Evolutionary conservation across 2,888 invertebrate genomes (phyloP).

Genomic region (Norana najaformis): DNA sequence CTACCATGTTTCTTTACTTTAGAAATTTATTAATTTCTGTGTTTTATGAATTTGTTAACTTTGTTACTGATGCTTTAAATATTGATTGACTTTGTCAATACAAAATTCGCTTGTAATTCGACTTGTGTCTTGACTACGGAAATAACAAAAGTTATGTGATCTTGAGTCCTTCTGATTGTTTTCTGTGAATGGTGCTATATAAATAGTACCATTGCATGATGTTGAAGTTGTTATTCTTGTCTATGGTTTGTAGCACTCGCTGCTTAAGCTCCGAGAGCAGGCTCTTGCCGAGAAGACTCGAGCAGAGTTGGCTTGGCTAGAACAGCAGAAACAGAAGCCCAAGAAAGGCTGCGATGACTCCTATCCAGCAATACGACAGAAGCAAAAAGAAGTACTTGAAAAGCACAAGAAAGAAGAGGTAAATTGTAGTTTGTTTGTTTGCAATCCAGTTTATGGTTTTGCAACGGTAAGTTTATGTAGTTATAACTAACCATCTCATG

Average conservation of each 20-base stretch:
- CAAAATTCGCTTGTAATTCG: not conserved
- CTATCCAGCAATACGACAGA: slow-evolving; percentile 9
- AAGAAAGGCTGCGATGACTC: slow-evolving; percentile 10
- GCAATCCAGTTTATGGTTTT: not conserved
- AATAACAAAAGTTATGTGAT: not conserved
- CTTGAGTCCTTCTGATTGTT: not conserved
- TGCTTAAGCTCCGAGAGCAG: slow-evolving; percentile 72
- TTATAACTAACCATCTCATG: too few relatives aligned
- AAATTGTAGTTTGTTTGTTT: not conserved
- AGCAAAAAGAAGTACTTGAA: not conserved
- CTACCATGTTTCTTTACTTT: not conserved
- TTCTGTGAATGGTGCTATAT: not conserved
- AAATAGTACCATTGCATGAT: not conserved
- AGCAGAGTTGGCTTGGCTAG: slow-evolving; percentile 70
- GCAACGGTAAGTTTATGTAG: not conserved
- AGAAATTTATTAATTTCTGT: not conserved
- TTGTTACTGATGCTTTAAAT: not conserved
- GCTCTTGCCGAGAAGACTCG: slow-evolving; percentile 72
- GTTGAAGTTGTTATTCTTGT: not conserved
- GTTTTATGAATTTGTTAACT: not conserved
- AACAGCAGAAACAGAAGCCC: slow-evolving; percentile 70
- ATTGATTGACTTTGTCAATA: not conserved
- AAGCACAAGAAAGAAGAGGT: slow-evolving; percentile 22
- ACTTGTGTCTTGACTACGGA: not conserved
- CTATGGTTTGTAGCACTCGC: slow-evolving; percentile 65